Percentiles rank a stretch among this genome's conserved stretches.
Evolutionary conservation across 2,888 invertebrate genomes (phyloP).

Genomic region (Coelogynopora nodosa): DNA sequence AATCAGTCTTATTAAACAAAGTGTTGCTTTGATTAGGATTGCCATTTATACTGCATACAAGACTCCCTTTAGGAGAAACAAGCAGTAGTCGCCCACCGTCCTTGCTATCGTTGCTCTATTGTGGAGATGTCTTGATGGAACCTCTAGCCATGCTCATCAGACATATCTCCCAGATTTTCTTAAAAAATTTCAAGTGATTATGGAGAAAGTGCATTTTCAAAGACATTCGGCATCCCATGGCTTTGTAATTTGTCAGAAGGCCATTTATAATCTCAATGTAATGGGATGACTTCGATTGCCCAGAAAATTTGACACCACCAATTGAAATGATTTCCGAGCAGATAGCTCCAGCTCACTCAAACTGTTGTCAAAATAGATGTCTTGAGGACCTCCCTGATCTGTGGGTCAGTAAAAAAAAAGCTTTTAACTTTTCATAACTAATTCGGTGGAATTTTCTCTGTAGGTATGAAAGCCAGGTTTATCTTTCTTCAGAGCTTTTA

Average conservation of each 20-base stretch:
- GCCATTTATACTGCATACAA: neutral
- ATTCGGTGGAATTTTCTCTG: neutral
- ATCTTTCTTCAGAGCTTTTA: neutral
- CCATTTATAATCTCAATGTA: neutral
- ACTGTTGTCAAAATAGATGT: neutral
- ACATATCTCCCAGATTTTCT: neutral
- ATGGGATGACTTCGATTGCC: neutral
- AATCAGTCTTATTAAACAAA: neutral
- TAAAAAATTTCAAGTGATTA: neutral
- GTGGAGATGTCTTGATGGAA: neutral
- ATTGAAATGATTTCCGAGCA: neutral
- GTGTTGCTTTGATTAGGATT: neutral
- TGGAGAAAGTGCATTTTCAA: neutral
- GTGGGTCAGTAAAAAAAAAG: neutral
- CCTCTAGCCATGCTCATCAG: neutral
- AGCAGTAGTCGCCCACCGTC: neutral
- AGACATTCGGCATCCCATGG: neutral
- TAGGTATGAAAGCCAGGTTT: neutral
- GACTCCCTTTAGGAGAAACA: neutral
- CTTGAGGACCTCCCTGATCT: no score
- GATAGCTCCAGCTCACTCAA: neutral
- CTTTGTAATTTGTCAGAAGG: neutral
- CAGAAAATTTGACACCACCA: neutral
- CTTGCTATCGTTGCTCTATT: neutral
- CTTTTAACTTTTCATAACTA: neutral